Base-by-base conservation (phyloP, 2,888 invertebrate species). In the Sussaba pulchella region DNA sequence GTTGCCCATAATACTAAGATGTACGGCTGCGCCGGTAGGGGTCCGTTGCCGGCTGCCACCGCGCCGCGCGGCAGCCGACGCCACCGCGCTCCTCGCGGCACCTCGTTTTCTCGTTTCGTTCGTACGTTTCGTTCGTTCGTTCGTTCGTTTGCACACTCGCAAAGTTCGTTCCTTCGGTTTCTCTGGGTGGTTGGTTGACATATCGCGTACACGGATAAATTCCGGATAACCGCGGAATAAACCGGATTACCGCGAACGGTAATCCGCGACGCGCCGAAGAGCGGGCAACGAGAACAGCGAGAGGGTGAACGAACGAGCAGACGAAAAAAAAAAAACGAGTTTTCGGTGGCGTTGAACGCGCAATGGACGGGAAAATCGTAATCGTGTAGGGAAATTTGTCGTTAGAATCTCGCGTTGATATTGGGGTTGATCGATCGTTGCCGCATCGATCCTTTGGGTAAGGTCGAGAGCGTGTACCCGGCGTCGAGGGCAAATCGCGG, bases 1-100 rank as follows among this genome's bases (percentile, higher is more conserved):
- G 94, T 93, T 93, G 94, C 93, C 94, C 94, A 94, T 94, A 94
- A 94, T 93, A 94, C 94, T 94, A 94, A 94, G 92, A 92, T 94
- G 94, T 94, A 94, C 94, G 94, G 92, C 94, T 94, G 94, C 94
- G 94, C 94, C 93, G 93, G 93, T 91, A 92, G 92, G 92, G 92
- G 92, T 91, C 91, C 88, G 89, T 87, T 86, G 86, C 89, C 89
- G 89, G 88, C 82, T 84, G 83, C 79, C 81, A 81, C 83, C 82
- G 78, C 81, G 82, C 74, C 76, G 72, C 81, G 43, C n/a, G 64
- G 52, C 31, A 26, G 26, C 69, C 69, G 41, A 52, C 69, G 54
- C 69, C 63, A 17, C 72, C 72, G 52, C 72, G n/a, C 31, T 2
- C 31, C 4, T 2, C 72, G 50, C 73, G 24, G 64, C 66, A 54